Conservation (phyloP, 2,113 vertebrate species). For the Elephantulus edwardii region DNA sequence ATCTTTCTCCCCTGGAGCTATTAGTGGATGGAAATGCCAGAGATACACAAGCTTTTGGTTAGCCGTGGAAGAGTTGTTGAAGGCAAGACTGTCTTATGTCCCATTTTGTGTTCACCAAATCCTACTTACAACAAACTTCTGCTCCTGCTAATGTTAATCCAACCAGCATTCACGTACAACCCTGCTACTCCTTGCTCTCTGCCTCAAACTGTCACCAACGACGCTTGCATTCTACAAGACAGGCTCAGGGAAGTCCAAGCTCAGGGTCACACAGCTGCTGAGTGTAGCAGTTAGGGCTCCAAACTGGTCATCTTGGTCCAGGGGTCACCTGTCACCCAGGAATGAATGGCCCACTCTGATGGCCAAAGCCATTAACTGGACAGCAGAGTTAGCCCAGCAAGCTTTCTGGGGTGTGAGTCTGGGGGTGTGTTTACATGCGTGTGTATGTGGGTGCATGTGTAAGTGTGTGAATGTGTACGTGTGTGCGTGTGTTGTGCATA, state of each 20-base stretch:
- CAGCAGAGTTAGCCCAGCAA: not conserved
- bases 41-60: too few relatives aligned
- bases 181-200: not conserved
- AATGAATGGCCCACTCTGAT: not conserved
- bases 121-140: not conserved
- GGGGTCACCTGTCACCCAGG: not conserved
- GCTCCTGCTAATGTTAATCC: too few relatives aligned
- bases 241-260: not conserved
- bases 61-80: not conserved
- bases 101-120: too few relatives aligned
- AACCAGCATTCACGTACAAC: not conserved
- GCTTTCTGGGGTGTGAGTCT: too few relatives aligned
- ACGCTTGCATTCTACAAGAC: fast-evolving
- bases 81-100: too few relatives aligned
- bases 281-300: not conserved
- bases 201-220: not conserved
- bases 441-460: not conserved
- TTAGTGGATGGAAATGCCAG: too few relatives aligned
- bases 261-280: not conserved
- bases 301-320: not conserved
- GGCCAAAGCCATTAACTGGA: not conserved
- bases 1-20: too few relatives aligned
- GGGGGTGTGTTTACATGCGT: too few relatives aligned
- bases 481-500: not conserved
- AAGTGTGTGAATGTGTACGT: not conserved